Evolutionary conservation across 1,140 invertebrate species (phyloP).

Genomic region (Panagrolaimus sp.): DNA sequence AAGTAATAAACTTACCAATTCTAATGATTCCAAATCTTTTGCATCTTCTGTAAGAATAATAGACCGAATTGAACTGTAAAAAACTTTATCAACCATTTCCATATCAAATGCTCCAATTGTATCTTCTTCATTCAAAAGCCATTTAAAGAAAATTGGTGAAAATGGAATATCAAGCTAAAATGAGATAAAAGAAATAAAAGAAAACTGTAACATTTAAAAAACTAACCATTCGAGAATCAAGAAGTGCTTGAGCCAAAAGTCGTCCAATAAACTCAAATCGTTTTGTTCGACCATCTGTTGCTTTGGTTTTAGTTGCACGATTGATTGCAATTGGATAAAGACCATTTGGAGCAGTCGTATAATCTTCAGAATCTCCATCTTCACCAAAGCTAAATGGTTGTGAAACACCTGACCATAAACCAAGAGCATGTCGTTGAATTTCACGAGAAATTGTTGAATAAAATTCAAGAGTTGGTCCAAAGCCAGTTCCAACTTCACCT

Average conservation of each 20-base stretch:
- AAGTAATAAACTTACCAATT: conserved; percentile 60
- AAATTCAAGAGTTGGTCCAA: conserved; percentile 97
- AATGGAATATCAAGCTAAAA: conserved; percentile 78
- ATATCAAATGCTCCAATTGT: conserved; percentile 77
- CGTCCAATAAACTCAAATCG: conserved; percentile 96
- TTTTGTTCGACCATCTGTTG: conserved; percentile 52
- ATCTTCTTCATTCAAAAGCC: conserved; percentile 82
- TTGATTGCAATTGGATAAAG: conserved; percentile 42
- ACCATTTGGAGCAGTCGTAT: conserved; percentile 37
- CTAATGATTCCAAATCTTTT: conserved; percentile 40
- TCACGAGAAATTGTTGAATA: conserved; percentile 88
- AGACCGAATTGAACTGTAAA: conserved; percentile 76
- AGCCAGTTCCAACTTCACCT: conserved; percentile 79
- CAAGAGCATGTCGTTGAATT: conserved; percentile 81
- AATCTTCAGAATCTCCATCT: conserved; percentile 56
- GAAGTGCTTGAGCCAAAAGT: conserved; percentile 97
- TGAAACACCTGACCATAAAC: conserved; percentile 75
- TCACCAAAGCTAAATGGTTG: conserved; percentile 22
- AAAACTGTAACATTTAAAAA: too few species aligned
- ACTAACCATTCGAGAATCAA: conserved; percentile 84
- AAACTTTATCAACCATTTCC: conserved; percentile 74
- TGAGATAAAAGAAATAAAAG: too few species aligned
- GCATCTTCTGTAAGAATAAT: conserved; percentile 61
- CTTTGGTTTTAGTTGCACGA: conserved; percentile 14
- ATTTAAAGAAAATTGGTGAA: conserved; percentile 87